Evolutionary conservation across 1,140 invertebrate species (phyloP).

Genomic region (Hyposmocoma kahamanoa): DNA sequence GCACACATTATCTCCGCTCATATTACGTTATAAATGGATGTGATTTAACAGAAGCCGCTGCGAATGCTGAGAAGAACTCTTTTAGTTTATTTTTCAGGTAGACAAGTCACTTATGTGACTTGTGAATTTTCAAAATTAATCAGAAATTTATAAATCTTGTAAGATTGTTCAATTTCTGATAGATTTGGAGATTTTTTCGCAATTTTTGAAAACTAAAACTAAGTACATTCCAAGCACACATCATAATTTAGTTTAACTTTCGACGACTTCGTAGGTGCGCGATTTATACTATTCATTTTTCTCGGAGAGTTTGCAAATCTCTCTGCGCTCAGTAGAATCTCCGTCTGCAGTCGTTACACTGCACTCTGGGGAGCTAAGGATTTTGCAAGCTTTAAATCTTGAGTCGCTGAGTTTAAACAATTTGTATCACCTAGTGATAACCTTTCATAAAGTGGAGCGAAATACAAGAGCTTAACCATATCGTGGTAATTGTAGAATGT

Average conservation of each 20-base stretch:
- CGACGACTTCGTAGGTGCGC: background rate
- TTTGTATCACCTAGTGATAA: slow-evolving; percentile 1
- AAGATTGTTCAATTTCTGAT: too few relatives aligned
- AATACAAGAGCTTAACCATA: too few relatives aligned
- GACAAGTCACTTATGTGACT: too few relatives aligned
- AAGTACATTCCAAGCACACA: background rate
- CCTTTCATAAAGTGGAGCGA: background rate
- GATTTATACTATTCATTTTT: slow-evolving; percentile 17
- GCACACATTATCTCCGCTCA: slow-evolving; percentile 39
- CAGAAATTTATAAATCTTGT: too few relatives aligned
- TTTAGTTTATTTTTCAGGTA: too few relatives aligned
- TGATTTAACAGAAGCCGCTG: slow-evolving; percentile 25
- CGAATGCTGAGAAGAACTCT: slow-evolving; percentile 18
- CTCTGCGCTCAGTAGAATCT: slow-evolving; percentile 5
- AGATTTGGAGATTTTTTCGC: too few relatives aligned
- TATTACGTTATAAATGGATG: slow-evolving; percentile 35
- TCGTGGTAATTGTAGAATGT: too few relatives aligned
- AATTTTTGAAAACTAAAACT: too few relatives aligned
- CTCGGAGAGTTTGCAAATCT: slow-evolving; percentile 10
- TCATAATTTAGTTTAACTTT: slow-evolving; percentile 5
- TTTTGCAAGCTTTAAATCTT: slow-evolving; percentile 4
- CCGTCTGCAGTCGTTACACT: slow-evolving; percentile 10
- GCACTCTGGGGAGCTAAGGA: slow-evolving; percentile 8
- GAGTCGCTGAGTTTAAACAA: slow-evolving; percentile 1
- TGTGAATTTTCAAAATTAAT: too few relatives aligned